A percentile compares a stretch with the other conserved stretches of the same genome.
Evolutionary conservation across 2,113 vertebrate species (phyloP).

Genomic region (Notechis scutatus): DNA sequence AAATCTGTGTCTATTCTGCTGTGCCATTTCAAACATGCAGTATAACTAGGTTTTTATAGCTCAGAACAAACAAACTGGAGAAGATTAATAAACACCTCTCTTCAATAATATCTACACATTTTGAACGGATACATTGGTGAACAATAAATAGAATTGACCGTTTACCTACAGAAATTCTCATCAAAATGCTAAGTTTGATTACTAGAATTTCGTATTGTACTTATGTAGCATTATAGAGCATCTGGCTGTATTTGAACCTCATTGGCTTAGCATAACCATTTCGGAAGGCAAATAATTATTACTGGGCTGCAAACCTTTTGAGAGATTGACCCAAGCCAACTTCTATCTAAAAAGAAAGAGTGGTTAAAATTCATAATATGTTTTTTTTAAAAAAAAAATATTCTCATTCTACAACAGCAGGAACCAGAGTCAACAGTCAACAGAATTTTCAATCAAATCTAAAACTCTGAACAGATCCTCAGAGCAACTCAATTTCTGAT

Average conservation of each 20-base stretch:
- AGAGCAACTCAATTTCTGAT: neutral
- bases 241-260: neutral
- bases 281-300: neutral
- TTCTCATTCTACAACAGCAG: neutral
- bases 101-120: neutral
- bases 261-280: neutral
- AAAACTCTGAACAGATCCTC: neutral
- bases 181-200: neutral
- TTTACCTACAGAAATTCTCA: neutral
- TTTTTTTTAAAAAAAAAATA: neutral
- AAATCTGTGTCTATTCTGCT: constrained; percentile 34
- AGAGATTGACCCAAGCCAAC: neutral
- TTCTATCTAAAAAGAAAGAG: neutral
- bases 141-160: neutral
- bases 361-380: neutral
- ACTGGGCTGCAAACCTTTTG: neutral
- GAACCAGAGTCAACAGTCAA: neutral
- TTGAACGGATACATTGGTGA: neutral
- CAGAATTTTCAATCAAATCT: neutral
- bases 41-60: constrained; percentile 10
- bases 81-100: neutral
- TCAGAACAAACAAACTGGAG: neutral
- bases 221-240: neutral
- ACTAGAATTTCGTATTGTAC: neutral
- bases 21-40: constrained; percentile 40